These are phyloP conservation scores for Pseudachorutes palmiensis DNA, from an alignment of 1,140 invertebrate genomes.

Conservation along the genomic window DNA sequence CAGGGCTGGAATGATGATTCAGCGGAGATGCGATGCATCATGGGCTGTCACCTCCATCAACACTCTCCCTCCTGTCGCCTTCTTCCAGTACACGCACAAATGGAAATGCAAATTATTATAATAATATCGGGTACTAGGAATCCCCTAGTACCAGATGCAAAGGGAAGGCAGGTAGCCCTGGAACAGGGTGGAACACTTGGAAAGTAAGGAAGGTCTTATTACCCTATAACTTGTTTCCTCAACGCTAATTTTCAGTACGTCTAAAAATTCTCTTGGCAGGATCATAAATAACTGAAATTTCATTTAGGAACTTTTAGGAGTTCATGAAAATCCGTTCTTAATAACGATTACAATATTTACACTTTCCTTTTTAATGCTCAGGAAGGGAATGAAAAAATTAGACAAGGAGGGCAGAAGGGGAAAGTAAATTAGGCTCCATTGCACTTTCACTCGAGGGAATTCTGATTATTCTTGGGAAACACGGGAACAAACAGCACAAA, in stretches of 20 bases:
- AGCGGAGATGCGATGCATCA: conserved; percentile 35
- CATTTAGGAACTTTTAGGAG: background rate
- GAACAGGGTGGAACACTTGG: no score
- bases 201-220: no score
- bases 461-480: background rate
- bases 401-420: conserved; percentile 4
- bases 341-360: conserved; percentile 6
- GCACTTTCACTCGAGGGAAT: background rate
- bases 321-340: conserved; percentile 3
- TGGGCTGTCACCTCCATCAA: conserved; percentile 34
- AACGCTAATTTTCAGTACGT: no score
- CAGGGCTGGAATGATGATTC: no score
- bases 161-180: no score
- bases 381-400: conserved; percentile 5
- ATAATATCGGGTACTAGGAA: no score
- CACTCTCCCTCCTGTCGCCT: conserved; percentile 11
- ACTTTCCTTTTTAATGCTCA: background rate
- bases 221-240: no score
- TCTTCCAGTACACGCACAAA: background rate
- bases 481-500: no score
- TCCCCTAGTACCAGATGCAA: no score
- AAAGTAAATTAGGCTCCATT: conserved; percentile 6
- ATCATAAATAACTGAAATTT: conserved; percentile 5
- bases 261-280: background rate
- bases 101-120: conserved; percentile 1